A percentile compares a stretch with the other conserved stretches of the same genome.
Conservation (phyloP, 2,113 vertebrate species). For the Boleophthalmus pectinirostris region DNA sequence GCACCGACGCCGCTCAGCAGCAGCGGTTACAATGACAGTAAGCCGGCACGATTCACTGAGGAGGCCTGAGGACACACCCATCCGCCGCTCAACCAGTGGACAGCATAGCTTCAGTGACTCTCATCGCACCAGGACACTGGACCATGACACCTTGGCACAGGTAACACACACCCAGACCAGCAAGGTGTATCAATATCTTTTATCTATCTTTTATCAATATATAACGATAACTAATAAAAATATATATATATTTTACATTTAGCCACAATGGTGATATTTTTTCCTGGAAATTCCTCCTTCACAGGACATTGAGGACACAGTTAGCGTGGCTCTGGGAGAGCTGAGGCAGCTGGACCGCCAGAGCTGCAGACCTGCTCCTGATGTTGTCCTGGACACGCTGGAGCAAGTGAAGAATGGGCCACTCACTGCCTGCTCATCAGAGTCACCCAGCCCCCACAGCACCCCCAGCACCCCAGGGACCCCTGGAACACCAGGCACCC, state of each 20-base stretch:
- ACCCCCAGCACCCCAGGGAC: slow-evolving; percentile 74
- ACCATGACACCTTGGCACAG: slow-evolving; percentile 92
- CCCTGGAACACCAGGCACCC: slow-evolving; percentile 63
- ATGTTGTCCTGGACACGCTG: slow-evolving; percentile 96
- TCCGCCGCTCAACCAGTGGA: slow-evolving; percentile 90
- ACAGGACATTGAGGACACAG: slow-evolving; percentile 96
- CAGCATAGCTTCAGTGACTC: slow-evolving; percentile 88
- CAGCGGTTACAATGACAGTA: slow-evolving; percentile 87
- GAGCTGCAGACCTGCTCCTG: slow-evolving; percentile 89
- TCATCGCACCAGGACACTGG: slow-evolving; percentile 82
- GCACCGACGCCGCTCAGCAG: slow-evolving; percentile 82
- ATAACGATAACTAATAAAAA: background rate
- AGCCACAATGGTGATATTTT: background rate
- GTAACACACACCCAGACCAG: slow-evolving; percentile 41
- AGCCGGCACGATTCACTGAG: slow-evolving; percentile 91
- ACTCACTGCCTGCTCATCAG: slow-evolving; percentile 83
- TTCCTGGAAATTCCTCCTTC: background rate
- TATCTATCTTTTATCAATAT: background rate
- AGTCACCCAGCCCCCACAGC: slow-evolving; percentile 89
- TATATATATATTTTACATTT: background rate
- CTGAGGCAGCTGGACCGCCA: slow-evolving; percentile 91
- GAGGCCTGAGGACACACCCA: slow-evolving; percentile 90
- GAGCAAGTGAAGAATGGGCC: slow-evolving; percentile 92
- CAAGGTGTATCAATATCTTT: background rate
- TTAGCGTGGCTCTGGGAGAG: slow-evolving; percentile 93